Base-by-base conservation (phyloP, 2,113 vertebrate species). In the Sinocyclocheilus anshuiensis region DNA sequence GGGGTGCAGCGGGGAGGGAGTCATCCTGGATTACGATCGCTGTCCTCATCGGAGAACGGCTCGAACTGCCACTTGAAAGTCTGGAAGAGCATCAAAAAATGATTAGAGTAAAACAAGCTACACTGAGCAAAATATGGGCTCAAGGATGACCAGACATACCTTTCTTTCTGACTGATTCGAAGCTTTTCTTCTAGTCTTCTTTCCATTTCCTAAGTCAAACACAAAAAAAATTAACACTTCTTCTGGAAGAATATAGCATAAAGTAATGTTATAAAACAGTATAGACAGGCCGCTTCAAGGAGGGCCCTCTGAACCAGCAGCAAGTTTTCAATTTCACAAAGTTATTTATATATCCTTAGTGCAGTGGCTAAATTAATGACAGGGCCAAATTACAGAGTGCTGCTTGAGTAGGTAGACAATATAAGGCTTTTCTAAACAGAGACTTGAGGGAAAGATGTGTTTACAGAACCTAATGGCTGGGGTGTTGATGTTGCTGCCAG, bases 21-120 rank as follows among this genome's bases (percentile, higher is more conserved):
- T 97, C 95, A 90, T 99, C 98, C 92, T 98, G 98, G 92, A 99
- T 99, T 92, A 99, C 96, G 15, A 99, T 96, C 42, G 97, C 95
- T 87, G 96, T 95, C 94, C 95, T 97, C 86, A 97, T 91, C 2
- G 93, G 94, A 81, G 97, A 96, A 81, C 93, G 95, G 15, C 91
- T 76, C 48, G 93, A 91, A 88, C 87, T 90, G 65, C 91, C 91
- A 92, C 93, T 96, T 61, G 96, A 96, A 88, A 97, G 97, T 89
- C 97, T 97, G 87, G 3, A 69, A n/a, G 77, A 50, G 26, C 77
- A 48, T 80, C 29, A 2, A 39, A 39, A 39, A 39, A 39, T 26
- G 26, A 26, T 26, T 26, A 26, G 26, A 26, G 26, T 26, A 26
- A 26, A 26, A 6, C 4, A 6, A 63, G 26, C 26, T n/a, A 5